phyloP scores from a whole-genome alignment of 2,888 invertebrate genomes.

The Pandemis corylana region DNA sequence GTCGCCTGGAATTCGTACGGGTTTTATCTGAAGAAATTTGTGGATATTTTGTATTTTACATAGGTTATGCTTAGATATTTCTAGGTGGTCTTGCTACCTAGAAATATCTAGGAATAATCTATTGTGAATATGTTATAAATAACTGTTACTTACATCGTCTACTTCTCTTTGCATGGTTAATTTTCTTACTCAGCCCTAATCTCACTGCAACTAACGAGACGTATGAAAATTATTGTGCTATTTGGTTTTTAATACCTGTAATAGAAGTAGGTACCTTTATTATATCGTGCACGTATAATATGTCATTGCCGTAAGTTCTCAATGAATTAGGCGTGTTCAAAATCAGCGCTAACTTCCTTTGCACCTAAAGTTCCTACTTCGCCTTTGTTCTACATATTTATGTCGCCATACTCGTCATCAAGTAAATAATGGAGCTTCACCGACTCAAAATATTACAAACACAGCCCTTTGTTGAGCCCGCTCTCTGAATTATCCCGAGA shows the following conservation, averaged over 20 bases:
- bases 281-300: no score
- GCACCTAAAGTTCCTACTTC: not conserved
- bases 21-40: not conserved
- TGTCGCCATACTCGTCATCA: slow-evolving; percentile 6
- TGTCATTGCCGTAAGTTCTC: not conserved
- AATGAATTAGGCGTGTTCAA: slow-evolving; percentile 6
- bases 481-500: slow-evolving; percentile 15
- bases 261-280: no score
- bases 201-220: not conserved
- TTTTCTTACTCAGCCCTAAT: no score
- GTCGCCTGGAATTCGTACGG: slow-evolving; percentile 6
- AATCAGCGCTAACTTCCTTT: slow-evolving; percentile 8
- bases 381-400: slow-evolving; percentile 24
- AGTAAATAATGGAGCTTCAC: slow-evolving; percentile 31
- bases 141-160: no score
- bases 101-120: no score
- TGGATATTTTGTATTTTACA: not conserved
- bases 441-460: slow-evolving; percentile 28
- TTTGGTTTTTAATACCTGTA: no score
- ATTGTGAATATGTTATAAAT: no score
- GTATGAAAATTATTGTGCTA: not conserved
- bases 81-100: no score
- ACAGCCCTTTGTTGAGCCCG: slow-evolving; percentile 29
- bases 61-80: no score
- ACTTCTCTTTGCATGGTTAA: no score